phyloP scores from a whole-genome alignment of 2,888 invertebrate genomes.

The Phengaris alcon region DNA sequence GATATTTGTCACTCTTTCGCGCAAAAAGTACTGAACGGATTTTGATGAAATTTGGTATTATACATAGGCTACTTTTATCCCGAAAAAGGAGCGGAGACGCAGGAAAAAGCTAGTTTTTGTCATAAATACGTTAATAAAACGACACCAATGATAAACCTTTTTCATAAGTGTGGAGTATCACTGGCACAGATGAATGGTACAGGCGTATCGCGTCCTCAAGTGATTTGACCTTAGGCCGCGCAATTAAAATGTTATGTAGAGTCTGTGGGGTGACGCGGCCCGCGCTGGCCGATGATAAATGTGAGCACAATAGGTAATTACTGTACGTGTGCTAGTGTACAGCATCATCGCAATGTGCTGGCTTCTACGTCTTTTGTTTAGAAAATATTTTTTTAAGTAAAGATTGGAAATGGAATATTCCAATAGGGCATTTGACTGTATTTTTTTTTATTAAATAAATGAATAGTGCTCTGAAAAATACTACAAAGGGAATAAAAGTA shows the following conservation, averaged over 20 bases:
- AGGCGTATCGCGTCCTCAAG: slow-evolving; percentile 51
- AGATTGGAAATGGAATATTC: neutral
- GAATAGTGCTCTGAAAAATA: too few relatives aligned
- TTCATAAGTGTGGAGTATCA: slow-evolving; percentile 16
- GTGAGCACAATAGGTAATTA: slow-evolving; percentile 41
- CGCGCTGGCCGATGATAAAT: slow-evolving; percentile 42
- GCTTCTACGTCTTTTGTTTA: slow-evolving; percentile 17
- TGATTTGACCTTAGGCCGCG: slow-evolving; percentile 76
- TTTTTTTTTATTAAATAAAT: too few relatives aligned
- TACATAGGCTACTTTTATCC: too few relatives aligned
- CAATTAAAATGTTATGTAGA: slow-evolving; percentile 68
- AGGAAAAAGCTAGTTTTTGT: too few relatives aligned
- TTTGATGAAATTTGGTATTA: too few relatives aligned
- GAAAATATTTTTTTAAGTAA: neutral
- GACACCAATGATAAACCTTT: slow-evolving; percentile 11
- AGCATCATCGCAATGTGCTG: neutral
- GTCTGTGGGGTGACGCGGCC: slow-evolving; percentile 48
- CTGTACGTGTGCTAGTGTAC: slow-evolving; percentile 18
- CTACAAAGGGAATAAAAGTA: too few relatives aligned
- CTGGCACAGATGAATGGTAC: slow-evolving; percentile 18
- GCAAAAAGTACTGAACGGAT: too few relatives aligned
- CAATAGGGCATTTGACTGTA: neutral
- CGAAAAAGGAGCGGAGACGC: too few relatives aligned
- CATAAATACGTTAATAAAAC: neutral
- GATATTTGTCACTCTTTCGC: too few relatives aligned